These are phyloP conservation scores for Flabesymbios commensalis DNA, from an alignment of 2,888 invertebrate genomes.

Conservation along the genomic window DNA sequence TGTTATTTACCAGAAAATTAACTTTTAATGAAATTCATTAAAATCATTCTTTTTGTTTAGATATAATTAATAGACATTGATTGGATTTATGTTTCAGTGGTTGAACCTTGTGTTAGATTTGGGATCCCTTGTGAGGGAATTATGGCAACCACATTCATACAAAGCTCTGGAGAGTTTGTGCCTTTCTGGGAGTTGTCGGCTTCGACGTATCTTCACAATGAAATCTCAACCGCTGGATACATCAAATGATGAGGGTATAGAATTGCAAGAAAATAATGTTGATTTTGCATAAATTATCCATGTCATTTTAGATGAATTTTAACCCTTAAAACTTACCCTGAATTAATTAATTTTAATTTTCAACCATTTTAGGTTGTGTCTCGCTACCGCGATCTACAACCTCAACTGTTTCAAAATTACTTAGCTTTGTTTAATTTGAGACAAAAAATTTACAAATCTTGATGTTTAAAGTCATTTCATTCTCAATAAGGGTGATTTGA, in stretches of 20 bases:
- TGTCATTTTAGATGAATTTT: too few species aligned
- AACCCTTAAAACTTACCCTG: too few species aligned
- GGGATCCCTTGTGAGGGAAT: constrained; percentile 54
- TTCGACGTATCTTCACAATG: constrained; percentile 57
- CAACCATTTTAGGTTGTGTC: too few species aligned
- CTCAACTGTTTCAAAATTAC: too few species aligned
- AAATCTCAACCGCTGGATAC: constrained; percentile 55
- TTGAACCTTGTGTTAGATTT: constrained; percentile 57
- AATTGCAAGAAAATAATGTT: background rate
- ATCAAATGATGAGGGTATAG: constrained; percentile 40
- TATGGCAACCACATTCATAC: constrained; percentile 55
- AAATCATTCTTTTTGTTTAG: background rate
- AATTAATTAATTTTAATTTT: too few species aligned
- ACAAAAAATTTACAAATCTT: too few species aligned
- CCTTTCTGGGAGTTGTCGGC: constrained; percentile 55
- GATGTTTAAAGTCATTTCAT: too few species aligned
- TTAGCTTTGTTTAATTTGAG: too few species aligned
- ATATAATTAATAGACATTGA: background rate
- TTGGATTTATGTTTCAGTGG: constrained; percentile 46
- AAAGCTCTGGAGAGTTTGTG: constrained; percentile 50
- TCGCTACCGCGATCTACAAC: too few species aligned
- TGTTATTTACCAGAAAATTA: too few species aligned
- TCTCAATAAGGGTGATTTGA: too few species aligned
- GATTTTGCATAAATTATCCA: too few species aligned
- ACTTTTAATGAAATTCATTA: background rate